Conservation (phyloP, 2,888 invertebrate genomes). For the Sepiola atlantica region DNA sequence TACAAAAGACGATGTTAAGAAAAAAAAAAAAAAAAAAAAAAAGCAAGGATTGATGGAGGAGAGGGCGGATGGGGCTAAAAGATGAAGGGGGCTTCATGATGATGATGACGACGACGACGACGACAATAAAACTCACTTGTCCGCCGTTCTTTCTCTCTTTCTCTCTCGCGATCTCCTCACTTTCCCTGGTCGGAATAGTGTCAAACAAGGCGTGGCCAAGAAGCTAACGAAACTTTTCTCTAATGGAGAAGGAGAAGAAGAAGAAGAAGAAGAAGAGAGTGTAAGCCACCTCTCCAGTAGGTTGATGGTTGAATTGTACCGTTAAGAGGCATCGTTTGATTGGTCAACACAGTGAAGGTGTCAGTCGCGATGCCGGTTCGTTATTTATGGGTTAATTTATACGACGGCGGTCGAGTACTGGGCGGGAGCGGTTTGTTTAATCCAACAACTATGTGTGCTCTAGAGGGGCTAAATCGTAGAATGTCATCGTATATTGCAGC, state of each 20-base stretch:
- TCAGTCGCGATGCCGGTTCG: constrained; percentile 12
- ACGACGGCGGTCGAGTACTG: constrained; percentile 19
- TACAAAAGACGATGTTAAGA: constrained; percentile 6
- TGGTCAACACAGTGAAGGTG: constrained; percentile 32
- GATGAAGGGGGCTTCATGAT: neutral
- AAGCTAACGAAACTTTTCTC: constrained; percentile 12
- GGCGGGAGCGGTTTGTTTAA: constrained; percentile 32
- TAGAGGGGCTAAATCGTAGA: neutral
- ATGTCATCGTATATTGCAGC: constrained; percentile 6
- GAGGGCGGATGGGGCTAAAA: neutral
- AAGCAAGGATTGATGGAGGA: neutral
- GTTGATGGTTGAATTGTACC: neutral
- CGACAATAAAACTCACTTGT: constrained; percentile 32
- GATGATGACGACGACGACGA: too few species aligned
- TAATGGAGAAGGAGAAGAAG: too few species aligned
- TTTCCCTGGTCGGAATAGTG: neutral
- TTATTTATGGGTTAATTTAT: constrained; percentile 32
- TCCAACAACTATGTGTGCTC: constrained; percentile 1
- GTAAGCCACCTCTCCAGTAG: neutral
- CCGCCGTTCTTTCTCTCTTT: constrained; percentile 5
- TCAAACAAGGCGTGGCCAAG: constrained; percentile 32
- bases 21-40: neutral
- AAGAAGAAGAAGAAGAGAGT: neutral
- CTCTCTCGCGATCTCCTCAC: neutral
- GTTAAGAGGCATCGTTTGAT: constrained; percentile 6